These are phyloP conservation scores for Zaprionus africanus DNA, from an alignment of 1,140 invertebrate genomes.

Conservation along the genomic window DNA sequence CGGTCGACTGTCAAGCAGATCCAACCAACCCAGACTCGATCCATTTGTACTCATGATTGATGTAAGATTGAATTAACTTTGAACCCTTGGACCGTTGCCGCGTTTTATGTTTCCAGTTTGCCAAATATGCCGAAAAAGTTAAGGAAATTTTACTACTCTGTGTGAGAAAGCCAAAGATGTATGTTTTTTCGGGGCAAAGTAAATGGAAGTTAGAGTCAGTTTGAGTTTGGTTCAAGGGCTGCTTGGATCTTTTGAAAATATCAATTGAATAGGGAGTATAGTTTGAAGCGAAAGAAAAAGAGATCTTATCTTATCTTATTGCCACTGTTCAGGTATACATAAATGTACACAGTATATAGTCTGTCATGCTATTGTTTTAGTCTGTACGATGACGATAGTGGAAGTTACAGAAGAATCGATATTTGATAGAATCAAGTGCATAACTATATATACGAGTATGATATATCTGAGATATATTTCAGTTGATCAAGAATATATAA, in stretches of 20 bases:
- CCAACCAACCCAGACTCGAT: conserved; percentile 33
- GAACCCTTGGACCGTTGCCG: conserved; percentile 1
- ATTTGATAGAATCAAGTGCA: too few species aligned
- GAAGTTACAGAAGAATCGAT: too few species aligned
- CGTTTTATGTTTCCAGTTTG: neutral
- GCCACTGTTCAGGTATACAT: too few species aligned
- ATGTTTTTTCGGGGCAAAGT: neutral
- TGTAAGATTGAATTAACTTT: neutral
- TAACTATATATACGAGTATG: too few species aligned
- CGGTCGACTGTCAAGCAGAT: conserved; percentile 24
- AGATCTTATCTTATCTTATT: too few species aligned
- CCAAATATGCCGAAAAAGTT: conserved; percentile 16
- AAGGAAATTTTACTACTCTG: neutral
- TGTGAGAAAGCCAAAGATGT: neutral
- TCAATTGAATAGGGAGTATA: neutral
- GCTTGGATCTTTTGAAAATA: neutral
- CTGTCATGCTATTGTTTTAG: too few species aligned
- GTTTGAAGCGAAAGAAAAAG: neutral
- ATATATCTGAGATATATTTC: too few species aligned
- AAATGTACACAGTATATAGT: too few species aligned
- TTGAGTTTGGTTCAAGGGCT: neutral
- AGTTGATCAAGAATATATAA: too few species aligned
- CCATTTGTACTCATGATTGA: conserved; percentile 37
- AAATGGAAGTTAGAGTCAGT: neutral
- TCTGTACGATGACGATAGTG: too few species aligned